Conservation (phyloP, 1,140 invertebrate genomes). For the Orussus abietinus region DNA sequence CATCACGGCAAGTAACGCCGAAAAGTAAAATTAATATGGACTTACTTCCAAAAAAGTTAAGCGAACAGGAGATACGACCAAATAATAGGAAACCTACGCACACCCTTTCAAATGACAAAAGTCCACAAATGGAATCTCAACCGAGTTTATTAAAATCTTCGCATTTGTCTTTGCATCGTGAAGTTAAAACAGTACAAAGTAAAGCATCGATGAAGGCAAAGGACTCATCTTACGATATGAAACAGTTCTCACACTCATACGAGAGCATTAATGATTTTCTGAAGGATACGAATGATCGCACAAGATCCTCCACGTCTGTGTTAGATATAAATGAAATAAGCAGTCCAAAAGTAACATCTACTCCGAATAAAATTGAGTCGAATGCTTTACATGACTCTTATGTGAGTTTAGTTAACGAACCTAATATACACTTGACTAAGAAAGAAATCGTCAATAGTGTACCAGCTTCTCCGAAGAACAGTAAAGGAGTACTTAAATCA, state of each 20-base stretch:
- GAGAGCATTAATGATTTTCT: conserved; percentile 35
- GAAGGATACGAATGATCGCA: conserved; percentile 13
- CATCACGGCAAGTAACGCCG: conserved; percentile 14
- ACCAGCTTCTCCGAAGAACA: conserved; percentile 31
- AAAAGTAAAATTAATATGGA: conserved; percentile 20
- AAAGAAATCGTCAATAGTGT: conserved; percentile 36
- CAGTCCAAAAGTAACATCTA: conserved; percentile 21
- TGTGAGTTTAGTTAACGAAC: conserved; percentile 10
- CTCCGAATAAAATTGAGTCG: conserved; percentile 18
- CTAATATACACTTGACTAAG: conserved; percentile 26
- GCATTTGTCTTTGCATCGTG: not conserved
- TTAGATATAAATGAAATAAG: no score
- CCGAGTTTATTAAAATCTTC: not conserved
- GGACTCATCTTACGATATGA: conserved; percentile 1
- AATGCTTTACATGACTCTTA: conserved; percentile 23
- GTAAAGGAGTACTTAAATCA: conserved; percentile 58
- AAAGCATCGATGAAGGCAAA: not conserved
- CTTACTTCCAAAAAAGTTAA: conserved; percentile 29
- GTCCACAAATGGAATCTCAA: not conserved
- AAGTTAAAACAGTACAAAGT: not conserved
- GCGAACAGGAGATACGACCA: conserved; percentile 20
- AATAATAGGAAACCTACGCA: not conserved
- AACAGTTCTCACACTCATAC: conserved; percentile 21
- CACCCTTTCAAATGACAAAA: not conserved
- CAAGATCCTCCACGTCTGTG: not conserved